A percentile compares a stretch with the other conserved stretches of the same genome.
Evolutionary conservation across 2,113 vertebrate genomes (phyloP).

Genomic region (Cyphomyrus discorhynchus): DNA sequence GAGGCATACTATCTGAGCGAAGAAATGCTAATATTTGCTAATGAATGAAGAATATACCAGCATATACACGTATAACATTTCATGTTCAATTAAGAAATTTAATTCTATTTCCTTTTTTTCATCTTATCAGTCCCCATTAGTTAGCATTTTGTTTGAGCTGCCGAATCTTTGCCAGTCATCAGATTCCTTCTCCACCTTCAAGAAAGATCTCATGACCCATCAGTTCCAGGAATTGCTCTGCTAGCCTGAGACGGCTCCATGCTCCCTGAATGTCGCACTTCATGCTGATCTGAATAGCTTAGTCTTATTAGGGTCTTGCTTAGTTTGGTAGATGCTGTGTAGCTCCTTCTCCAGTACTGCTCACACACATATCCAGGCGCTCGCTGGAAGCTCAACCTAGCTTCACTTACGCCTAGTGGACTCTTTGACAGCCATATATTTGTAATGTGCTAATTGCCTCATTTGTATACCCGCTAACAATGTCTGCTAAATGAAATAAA

Average conservation of each 20-base stretch:
- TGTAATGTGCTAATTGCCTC: neutral
- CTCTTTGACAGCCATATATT: neutral
- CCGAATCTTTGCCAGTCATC: neutral
- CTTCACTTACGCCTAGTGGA: neutral
- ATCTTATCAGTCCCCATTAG: neutral
- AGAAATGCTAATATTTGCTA: constrained; percentile 54
- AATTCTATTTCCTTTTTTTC: neutral
- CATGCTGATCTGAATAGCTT: neutral
- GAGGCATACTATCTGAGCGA: constrained; percentile 51
- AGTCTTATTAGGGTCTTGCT: neutral
- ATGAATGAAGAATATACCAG: constrained; percentile 41
- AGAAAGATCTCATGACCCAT: neutral
- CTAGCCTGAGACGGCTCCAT: neutral
- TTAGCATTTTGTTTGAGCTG: neutral
- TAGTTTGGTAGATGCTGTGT: neutral
- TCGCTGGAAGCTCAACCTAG: neutral
- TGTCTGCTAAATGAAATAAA: neutral
- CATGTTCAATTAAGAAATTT: neutral
- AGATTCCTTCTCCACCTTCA: neutral
- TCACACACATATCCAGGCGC: neutral
- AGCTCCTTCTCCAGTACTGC: neutral
- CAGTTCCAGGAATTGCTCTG: neutral
- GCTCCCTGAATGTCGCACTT: neutral
- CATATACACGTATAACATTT: neutral
- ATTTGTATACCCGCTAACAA: neutral